Base-by-base conservation (phyloP, 2,888 invertebrate species). In the Eupelmus urozonus region DNA sequence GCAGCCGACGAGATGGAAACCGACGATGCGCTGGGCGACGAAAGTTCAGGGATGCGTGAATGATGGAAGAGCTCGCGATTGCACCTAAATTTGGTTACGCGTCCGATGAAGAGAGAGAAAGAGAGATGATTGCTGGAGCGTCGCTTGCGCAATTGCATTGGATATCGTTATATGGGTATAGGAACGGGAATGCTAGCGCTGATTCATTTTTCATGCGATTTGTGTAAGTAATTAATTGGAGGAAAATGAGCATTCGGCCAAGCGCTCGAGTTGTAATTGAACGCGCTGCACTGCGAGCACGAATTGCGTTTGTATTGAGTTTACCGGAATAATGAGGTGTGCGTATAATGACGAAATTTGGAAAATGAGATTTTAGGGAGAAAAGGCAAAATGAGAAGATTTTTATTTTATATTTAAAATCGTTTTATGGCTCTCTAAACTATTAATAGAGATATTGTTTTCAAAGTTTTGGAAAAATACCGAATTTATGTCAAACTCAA, bases 21-120 rank as follows among this genome's bases (percentile, higher is more conserved):
- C 73, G 81, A 81, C 1, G 16, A 13, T 11, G 25, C 11, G 25
- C 42, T 18, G 25, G 25, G 4, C 27, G 40, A 20, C 27, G 53
- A 82, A 82, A 80, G 82, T 77, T 84, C 84, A 81, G 67, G 84
- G 83, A 83, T 85, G 84, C 88, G 87, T 88, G 86, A 88, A 89
- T 89, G 88, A 88, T 88, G 82, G 86, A 88, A 83, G 83, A 85
- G 81, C 79, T 77, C 78, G 82, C 82, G 85, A 87, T 87, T 86
- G 84, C 86, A 80, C 82, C 77, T 79, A 87, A 88, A 88, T 88
- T 89, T 88, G 86, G 86, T 86, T 87, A 82, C 67, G 70, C 27
- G 51, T 27, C 23, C 67, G 62, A 60, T 62, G 42, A 23, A 20
- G n/a, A 53, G 57, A 25, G 69, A 69, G 67, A n/a, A 53, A 29